These are phyloP conservation scores for Phaedon cochleariae DNA, from an alignment of 2,888 invertebrate species.

Conservation along the genomic window DNA sequence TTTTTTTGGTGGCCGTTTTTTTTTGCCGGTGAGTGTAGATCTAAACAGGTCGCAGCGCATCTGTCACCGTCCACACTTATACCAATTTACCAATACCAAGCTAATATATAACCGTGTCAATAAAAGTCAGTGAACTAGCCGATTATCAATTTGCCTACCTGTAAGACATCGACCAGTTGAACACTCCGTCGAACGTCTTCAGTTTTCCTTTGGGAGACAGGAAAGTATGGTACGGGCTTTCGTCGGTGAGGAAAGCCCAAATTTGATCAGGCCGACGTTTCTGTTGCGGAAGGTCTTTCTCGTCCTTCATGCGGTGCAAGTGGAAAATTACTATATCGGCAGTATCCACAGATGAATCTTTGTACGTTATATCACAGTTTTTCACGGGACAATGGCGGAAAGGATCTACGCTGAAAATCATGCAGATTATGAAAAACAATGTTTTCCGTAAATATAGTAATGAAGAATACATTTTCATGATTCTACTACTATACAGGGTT, in stretches of 20 bases:
- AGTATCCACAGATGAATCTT: slow-evolving; percentile 60
- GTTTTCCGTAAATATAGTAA: too few relatives aligned
- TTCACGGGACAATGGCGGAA: slow-evolving; percentile 69
- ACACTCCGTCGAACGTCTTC: slow-evolving; percentile 67
- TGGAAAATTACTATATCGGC: slow-evolving; percentile 75
- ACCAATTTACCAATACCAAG: too few relatives aligned
- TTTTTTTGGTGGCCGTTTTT: too few relatives aligned
- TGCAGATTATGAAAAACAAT: too few relatives aligned
- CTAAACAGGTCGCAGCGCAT: too few relatives aligned
- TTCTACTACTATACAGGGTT: too few relatives aligned
- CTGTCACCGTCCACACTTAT: too few relatives aligned
- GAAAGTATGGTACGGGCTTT: slow-evolving; percentile 71
- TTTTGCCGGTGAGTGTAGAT: too few relatives aligned
- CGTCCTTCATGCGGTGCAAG: slow-evolving; percentile 62
- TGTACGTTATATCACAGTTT: slow-evolving; percentile 70
- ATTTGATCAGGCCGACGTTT: slow-evolving; percentile 65
- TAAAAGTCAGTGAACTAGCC: too few relatives aligned
- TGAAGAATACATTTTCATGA: too few relatives aligned
- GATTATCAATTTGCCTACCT: slow-evolving; percentile 58
- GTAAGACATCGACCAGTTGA: slow-evolving; percentile 78
- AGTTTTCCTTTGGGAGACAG: slow-evolving; percentile 58
- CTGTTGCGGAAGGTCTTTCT: slow-evolving; percentile 65
- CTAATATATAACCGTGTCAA: too few relatives aligned
- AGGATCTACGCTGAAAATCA: slow-evolving; percentile 63
- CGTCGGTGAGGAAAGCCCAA: slow-evolving; percentile 77